phyloP scores from a whole-genome alignment of 2,888 invertebrate genomes.

The Nemoura dubitans region DNA sequence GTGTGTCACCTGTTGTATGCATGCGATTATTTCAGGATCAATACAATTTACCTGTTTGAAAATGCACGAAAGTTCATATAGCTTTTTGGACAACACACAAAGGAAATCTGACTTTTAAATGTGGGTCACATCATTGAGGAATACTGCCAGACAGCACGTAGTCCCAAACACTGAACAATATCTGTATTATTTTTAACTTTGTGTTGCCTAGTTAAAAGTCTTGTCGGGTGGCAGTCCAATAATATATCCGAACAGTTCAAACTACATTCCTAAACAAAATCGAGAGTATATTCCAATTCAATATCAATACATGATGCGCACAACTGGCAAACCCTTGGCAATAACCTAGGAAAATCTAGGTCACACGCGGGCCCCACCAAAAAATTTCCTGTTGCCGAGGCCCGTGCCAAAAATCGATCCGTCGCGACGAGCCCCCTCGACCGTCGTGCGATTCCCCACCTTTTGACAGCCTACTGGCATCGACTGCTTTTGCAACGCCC shows the following conservation, averaged over 20 bases:
- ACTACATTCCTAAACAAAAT: too few species aligned
- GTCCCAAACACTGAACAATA: background rate
- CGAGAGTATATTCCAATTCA: too few species aligned
- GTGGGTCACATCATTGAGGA: background rate
- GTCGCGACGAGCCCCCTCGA: background rate
- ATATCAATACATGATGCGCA: too few species aligned
- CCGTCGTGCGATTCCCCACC: too few species aligned
- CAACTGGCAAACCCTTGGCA: too few species aligned
- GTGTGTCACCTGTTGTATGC: too few species aligned
- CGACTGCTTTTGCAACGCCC: background rate
- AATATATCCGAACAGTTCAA: too few species aligned
- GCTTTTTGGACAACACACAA: background rate
- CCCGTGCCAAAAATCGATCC: background rate
- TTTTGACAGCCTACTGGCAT: too few species aligned
- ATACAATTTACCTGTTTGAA: background rate
- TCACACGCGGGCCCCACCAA: background rate
- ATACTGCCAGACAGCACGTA: background rate
- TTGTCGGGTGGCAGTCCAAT: too few species aligned
- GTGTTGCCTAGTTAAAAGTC: too few species aligned
- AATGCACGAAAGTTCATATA: background rate
- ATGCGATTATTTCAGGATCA: background rate
- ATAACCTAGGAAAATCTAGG: background rate
- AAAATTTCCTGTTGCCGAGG: background rate
- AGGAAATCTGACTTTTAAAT: conserved; percentile 4
- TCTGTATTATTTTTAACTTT: conserved; percentile 4